A percentile compares a stretch with the other conserved stretches of the same genome.
phyloP scores from a whole-genome alignment of 2,888 invertebrate species.

The Cecidostiba fungosa region DNA sequence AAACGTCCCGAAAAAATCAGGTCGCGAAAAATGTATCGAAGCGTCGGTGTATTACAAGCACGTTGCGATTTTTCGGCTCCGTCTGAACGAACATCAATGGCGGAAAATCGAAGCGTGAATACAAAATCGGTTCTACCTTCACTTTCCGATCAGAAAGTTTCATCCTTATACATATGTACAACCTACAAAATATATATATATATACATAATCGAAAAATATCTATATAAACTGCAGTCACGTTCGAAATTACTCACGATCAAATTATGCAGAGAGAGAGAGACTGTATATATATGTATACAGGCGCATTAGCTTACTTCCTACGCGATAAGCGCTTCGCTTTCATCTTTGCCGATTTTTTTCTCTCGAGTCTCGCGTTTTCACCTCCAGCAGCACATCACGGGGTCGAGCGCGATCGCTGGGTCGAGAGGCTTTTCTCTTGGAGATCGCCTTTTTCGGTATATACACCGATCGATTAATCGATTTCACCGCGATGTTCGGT shows the following conservation, averaged over 20 bases:
- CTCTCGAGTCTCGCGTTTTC: slow-evolving; percentile 25
- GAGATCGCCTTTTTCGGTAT: slow-evolving; percentile 16
- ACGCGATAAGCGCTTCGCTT: background rate
- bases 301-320: background rate
- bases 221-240: background rate
- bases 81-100: background rate
- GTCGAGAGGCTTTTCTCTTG: background rate
- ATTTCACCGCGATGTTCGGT: slow-evolving; percentile 19
- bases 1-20: background rate
- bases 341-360: background rate
- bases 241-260: background rate
- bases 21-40: background rate
- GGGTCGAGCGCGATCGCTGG: slow-evolving; percentile 1
- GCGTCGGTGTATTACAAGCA: background rate
- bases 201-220: background rate
- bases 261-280: background rate
- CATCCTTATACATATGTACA: background rate
- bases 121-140: background rate
- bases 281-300: too few relatives aligned
- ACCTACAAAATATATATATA: background rate
- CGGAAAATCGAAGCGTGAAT: background rate
- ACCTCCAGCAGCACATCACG: background rate
- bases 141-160: background rate
- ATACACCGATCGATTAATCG: slow-evolving; percentile 23
- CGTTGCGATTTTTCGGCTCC: background rate